These are phyloP conservation scores for Aurelia coerulea DNA, from an alignment of 30 jellyfish, hydroid and myxozoan genomes.

Conservation along the genomic window DNA sequence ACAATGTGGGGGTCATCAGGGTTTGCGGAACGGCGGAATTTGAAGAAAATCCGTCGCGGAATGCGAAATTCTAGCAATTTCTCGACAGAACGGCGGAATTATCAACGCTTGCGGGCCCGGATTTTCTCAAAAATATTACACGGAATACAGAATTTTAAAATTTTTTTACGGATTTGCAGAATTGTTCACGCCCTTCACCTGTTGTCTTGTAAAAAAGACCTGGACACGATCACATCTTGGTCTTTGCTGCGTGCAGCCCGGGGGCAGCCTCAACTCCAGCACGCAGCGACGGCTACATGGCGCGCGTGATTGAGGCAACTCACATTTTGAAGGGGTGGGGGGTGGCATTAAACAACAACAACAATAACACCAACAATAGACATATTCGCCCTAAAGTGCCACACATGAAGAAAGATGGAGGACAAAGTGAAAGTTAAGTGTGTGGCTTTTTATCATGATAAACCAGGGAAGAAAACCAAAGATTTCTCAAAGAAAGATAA, in stretches of 20 bases:
- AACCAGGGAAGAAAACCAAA: constrained; percentile 31
- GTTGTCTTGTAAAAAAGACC: constrained; percentile 12
- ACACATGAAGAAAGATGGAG: constrained; percentile 10
- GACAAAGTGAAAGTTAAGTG: constrained; percentile 43
- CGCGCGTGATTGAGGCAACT: constrained; percentile 4
- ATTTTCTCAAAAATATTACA: constrained; percentile 11
- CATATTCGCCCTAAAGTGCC: not conserved
- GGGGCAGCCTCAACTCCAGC: too few relatives aligned
- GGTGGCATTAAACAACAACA: not conserved
- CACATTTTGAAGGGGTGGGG: not conserved
- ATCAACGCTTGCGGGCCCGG: constrained; percentile 18
- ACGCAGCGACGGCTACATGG: too few relatives aligned
- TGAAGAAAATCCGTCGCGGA: not conserved
- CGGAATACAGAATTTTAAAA: constrained; percentile 31
- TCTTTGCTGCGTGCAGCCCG: constrained; percentile 1
- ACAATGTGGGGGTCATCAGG: constrained; percentile 47
- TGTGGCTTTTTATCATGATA: constrained; percentile 32
- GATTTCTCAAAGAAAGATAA: constrained; percentile 27
- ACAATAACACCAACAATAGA: not conserved
- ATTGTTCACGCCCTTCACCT: constrained; percentile 16
- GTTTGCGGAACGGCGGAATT: constrained; percentile 46
- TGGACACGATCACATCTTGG: constrained; percentile 29
- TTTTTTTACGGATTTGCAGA: constrained; percentile 7
- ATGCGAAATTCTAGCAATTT: too few relatives aligned
- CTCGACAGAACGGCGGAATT: too few relatives aligned